These are phyloP conservation scores for Chrysolina oricalcia DNA, from an alignment of 2,888 invertebrate species.

Conservation along the genomic window DNA sequence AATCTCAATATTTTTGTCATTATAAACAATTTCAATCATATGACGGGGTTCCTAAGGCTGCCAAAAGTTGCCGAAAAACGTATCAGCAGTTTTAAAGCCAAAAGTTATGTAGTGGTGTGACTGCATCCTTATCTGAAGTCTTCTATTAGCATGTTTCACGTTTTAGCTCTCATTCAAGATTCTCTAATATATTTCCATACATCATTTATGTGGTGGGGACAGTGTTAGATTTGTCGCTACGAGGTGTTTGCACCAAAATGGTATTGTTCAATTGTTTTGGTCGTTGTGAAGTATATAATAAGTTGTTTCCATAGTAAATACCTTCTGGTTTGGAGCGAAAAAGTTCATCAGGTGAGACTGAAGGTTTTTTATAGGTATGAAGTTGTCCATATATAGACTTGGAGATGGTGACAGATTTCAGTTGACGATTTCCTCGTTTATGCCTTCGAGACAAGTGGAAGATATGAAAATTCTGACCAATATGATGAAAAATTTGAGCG, in stretches of 20 bases:
- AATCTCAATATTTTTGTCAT: no score
- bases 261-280: neutral
- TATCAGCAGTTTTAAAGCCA: no score
- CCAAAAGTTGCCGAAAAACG: no score
- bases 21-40: no score
- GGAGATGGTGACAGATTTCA: no score
- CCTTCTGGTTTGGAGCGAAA: constrained; percentile 5
- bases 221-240: constrained; percentile 9
- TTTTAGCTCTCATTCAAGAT: neutral
- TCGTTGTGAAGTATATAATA: constrained; percentile 1
- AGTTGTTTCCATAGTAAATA: constrained; percentile 4
- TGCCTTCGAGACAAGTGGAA: no score
- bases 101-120: no score
- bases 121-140: no score
- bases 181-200: constrained; percentile 1
- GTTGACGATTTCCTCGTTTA: no score
- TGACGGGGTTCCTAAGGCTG: no score
- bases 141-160: constrained; percentile 12
- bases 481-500: no score
- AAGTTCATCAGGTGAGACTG: constrained; percentile 5
- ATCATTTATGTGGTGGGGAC: constrained; percentile 8
- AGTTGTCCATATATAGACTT: constrained; percentile 1
- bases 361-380: constrained; percentile 1
- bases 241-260: constrained; percentile 8
- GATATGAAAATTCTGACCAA: no score